Conservation (phyloP, 2,113 vertebrate genomes). For the Anser brachyrhynchus region DNA sequence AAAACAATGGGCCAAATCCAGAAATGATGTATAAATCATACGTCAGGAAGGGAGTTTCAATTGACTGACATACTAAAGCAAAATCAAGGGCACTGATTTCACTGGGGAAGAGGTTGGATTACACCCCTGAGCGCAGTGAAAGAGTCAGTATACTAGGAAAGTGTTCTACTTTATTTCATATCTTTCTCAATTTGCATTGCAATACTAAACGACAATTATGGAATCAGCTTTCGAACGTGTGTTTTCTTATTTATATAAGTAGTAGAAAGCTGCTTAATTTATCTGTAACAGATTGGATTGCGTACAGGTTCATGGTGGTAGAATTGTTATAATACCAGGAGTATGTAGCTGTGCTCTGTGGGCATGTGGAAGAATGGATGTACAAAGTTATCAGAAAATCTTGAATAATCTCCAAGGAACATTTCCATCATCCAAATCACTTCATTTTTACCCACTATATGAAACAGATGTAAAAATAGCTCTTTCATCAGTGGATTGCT, state of each 20-base stretch:
- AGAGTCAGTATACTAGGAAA: neutral
- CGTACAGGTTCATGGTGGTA: neutral
- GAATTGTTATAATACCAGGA: neutral
- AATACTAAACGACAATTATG: neutral
- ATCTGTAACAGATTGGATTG: neutral
- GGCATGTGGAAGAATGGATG: slow-evolving; percentile 27
- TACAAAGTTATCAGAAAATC: slow-evolving; percentile 54
- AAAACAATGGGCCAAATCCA: neutral
- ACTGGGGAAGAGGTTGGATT: neutral
- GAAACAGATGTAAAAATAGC: slow-evolving; percentile 75
- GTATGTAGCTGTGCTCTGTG: slow-evolving; percentile 10
- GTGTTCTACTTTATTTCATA: neutral
- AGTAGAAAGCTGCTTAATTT: neutral
- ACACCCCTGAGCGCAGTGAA: neutral
- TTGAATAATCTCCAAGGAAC: slow-evolving; percentile 49
- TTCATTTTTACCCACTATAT: slow-evolving; percentile 61
- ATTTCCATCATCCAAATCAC: slow-evolving; percentile 40
- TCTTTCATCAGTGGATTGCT: slow-evolving; percentile 43
- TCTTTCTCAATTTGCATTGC: neutral
- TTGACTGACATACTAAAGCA: neutral
- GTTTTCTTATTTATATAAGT: neutral
- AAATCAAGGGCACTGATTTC: neutral
- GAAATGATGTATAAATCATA: neutral
- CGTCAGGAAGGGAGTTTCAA: neutral
- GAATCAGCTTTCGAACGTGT: neutral